phyloP scores from a whole-genome alignment of 2,113 vertebrate genomes.

The Hiodon alosoides region DNA sequence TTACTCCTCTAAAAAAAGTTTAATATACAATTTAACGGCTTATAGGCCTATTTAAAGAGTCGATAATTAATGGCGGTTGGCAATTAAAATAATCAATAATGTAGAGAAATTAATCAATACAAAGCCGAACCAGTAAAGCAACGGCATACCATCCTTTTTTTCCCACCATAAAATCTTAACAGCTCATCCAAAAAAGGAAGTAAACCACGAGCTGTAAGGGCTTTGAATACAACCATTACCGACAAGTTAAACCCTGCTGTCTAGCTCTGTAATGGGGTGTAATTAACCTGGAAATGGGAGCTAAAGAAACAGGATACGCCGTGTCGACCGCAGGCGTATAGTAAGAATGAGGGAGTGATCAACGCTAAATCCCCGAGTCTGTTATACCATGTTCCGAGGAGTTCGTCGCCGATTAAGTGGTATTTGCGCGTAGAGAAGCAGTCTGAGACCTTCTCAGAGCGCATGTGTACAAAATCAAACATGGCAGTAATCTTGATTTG shows the following conservation, averaged over 20 bases:
- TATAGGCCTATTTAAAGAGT: background rate
- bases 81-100: background rate
- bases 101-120: too few relatives aligned
- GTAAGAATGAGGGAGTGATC: slow-evolving; percentile 2
- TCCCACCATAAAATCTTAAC: slow-evolving; percentile 3
- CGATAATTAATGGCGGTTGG: background rate
- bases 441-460: too few relatives aligned
- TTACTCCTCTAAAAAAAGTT: background rate
- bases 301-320: slow-evolving; percentile 31
- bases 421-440: background rate
- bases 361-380: slow-evolving; percentile 13
- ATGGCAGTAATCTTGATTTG: too few relatives aligned
- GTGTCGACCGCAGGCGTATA: slow-evolving; percentile 37
- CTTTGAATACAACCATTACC: slow-evolving; percentile 25
- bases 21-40: background rate
- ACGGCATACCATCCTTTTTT: too few relatives aligned
- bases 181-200: slow-evolving; percentile 20
- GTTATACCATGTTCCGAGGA: background rate
- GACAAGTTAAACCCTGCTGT: slow-evolving; percentile 28
- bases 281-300: slow-evolving; percentile 47
- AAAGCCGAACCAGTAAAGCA: too few relatives aligned
- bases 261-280: slow-evolving; percentile 32
- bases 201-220: slow-evolving; percentile 16
- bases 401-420: background rate
- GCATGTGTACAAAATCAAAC: too few relatives aligned